Evolutionary conservation across 2,113 vertebrate genomes (phyloP).

Genomic region (Ariopsis seemanni): DNA sequence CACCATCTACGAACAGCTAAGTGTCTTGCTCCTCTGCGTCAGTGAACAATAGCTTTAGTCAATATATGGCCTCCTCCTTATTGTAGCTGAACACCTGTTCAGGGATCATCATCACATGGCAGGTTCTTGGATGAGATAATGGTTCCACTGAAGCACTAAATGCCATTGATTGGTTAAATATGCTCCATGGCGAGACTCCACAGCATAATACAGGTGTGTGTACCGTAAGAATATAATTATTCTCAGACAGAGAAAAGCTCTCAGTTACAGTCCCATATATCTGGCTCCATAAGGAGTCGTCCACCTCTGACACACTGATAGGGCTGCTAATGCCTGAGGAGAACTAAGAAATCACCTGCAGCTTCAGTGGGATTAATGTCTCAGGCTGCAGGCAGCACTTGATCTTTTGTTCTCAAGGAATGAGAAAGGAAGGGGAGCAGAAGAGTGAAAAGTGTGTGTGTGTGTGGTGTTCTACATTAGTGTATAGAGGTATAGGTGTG

Average conservation of each 20-base stretch:
- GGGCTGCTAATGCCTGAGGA: conserved; percentile 29
- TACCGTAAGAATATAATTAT: conserved; percentile 42
- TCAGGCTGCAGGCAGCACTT: conserved; percentile 14
- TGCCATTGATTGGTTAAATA: conserved; percentile 51
- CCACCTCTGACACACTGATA: conserved; percentile 23
- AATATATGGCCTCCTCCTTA: conserved; percentile 14
- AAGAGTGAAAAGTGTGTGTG: neutral
- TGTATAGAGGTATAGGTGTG: neutral
- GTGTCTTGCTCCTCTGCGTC: conserved; percentile 19
- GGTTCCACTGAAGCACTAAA: conserved; percentile 41
- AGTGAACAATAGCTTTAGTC: conserved; percentile 31
- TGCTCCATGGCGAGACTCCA: conserved; percentile 28
- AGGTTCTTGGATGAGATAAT: conserved; percentile 36
- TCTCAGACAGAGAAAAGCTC: conserved; percentile 3
- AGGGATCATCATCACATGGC: conserved; percentile 27
- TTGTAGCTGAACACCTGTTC: conserved; percentile 32
- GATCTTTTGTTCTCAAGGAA: conserved; percentile 22
- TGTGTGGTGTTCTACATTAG: neutral
- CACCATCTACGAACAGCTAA: neutral
- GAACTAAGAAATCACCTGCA: conserved; percentile 30
- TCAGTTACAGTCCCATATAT: neutral
- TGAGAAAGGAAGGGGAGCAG: neutral
- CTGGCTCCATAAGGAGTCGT: conserved; percentile 12
- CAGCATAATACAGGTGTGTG: conserved; percentile 6
- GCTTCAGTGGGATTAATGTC: conserved; percentile 38